Evolutionary conservation across 1,140 invertebrate genomes (phyloP), one percentile per base, ranked within the genome.

Genomic region (Scaptodrosophila lebanonensis): DNA sequence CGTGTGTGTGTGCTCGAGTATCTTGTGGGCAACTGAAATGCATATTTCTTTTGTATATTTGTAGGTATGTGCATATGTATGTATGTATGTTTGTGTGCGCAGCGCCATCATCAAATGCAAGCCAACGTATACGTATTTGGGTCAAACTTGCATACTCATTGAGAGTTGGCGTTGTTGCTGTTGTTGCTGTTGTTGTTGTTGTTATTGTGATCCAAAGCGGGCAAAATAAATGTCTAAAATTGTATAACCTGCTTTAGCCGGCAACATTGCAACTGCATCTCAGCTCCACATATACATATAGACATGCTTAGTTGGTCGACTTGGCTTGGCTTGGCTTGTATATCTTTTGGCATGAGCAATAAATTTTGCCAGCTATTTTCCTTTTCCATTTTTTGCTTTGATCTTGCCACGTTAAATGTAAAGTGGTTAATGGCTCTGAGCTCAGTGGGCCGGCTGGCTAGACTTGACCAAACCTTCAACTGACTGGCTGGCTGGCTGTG

Each of bases 91-190:
- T n/a, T n/a, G n/a, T n/a, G n/a, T n/a, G n/a, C n/a, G n/a, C n/a
- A n/a, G n/a, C n/a, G n/a, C n/a, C 35, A 13, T 7, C 35, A 38
- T 38, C 9, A 38, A 25, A 25, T 25, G 22, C 22, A 25, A 25
- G 3, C 22, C 22, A 25, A 25, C 22, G 39, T 39, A 17, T 16
- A 45, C 35, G 73, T 73, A 82, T 82, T 83, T 82, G 70, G 75
- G 75, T 82, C 75, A 82, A 82, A 75, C 70, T 83, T 79, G 75
- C 76, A 82, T 75, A 82, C 75, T 79, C 75, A 79, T 73, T 79
- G 75, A 38, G 25, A 16, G 29, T 22, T 11, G 22, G 12, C 9
- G 27, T 29, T 32, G 2, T 18, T 22, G 17, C 12, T 9, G n/a
- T n/a, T n/a, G n/a, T n/a, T n/a, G n/a, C n/a, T n/a, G n/a, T n/a